Percentiles rank a stretch among this genome's conserved stretches.
Evolutionary conservation across 2,888 invertebrate species (phyloP).

Genomic region (Eucera pruinosa): DNA sequence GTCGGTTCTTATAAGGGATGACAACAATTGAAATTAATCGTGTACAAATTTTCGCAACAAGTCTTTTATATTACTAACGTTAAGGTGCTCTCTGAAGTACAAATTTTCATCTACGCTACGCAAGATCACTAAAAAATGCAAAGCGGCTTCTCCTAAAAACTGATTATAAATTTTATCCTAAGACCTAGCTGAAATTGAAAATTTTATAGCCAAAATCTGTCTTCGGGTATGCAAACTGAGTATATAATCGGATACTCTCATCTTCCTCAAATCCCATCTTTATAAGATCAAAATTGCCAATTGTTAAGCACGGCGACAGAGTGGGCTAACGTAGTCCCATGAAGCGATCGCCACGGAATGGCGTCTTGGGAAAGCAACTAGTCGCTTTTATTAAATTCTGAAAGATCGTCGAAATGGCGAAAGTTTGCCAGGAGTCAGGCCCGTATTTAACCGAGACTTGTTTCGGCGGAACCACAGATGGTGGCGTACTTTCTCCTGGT

Average conservation of each 20-base stretch:
- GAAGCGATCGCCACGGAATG: conserved; percentile 41
- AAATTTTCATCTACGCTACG: too few relatives aligned
- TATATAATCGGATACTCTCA: not conserved
- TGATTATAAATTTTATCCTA: not conserved
- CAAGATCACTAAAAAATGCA: too few relatives aligned
- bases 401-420: conserved; percentile 76
- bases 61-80: too few relatives aligned
- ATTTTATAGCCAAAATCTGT: not conserved
- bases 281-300: conserved; percentile 17
- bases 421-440: conserved; percentile 71
- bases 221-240: too few relatives aligned
- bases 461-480: conserved; percentile 65
- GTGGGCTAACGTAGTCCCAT: conserved; percentile 19
- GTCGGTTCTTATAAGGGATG: too few relatives aligned
- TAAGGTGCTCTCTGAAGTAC: too few relatives aligned
- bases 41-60: too few relatives aligned
- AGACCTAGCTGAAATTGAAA: not conserved
- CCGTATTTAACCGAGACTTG: conserved; percentile 67
- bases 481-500: conserved; percentile 57
- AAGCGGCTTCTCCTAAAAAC: too few relatives aligned
- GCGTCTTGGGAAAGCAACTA: conserved; percentile 52
- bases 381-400: conserved; percentile 79
- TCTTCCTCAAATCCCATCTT: not conserved
- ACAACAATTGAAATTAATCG: too few relatives aligned
- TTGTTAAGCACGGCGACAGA: conserved; percentile 34